phyloP scores from a whole-genome alignment of 1,140 invertebrate genomes.

The Ganaspis sp. region DNA sequence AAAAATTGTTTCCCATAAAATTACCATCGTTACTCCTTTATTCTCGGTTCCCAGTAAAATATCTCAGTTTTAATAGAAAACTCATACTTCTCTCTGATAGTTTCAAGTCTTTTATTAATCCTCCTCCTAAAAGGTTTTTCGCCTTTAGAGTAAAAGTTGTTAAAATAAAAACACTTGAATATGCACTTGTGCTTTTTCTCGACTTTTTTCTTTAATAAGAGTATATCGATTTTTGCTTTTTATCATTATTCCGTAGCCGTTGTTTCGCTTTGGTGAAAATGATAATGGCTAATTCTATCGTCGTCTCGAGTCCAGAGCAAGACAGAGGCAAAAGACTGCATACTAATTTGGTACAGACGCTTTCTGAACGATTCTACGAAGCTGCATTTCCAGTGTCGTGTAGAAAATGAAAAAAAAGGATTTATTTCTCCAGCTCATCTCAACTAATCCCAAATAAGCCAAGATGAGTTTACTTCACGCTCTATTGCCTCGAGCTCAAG shows the following conservation, averaged over 20 bases:
- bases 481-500: slow-evolving; percentile 24
- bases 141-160: not conserved
- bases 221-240: not conserved
- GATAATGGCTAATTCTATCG: slow-evolving; percentile 14
- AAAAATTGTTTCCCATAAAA: not conserved
- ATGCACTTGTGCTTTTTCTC: not conserved
- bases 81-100: not conserved
- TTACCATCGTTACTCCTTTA: not conserved
- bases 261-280: slow-evolving; percentile 31
- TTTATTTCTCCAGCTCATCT: not conserved
- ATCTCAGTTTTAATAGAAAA: slow-evolving; percentile 14
- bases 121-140: not conserved
- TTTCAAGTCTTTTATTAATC: slow-evolving; percentile 15
- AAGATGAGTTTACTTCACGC: slow-evolving; percentile 24
- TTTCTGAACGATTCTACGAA: not conserved
- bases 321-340: not conserved
- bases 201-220: not conserved
- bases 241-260: not conserved
- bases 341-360: slow-evolving; percentile 10
- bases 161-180: not conserved
- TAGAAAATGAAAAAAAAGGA: not conserved
- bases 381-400: not conserved
- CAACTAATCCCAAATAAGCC: slow-evolving; percentile 16
- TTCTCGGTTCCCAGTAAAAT: not conserved
- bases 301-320: not conserved